Conservation (phyloP, 2,113 vertebrate species). For the Ifrita kowaldi region DNA sequence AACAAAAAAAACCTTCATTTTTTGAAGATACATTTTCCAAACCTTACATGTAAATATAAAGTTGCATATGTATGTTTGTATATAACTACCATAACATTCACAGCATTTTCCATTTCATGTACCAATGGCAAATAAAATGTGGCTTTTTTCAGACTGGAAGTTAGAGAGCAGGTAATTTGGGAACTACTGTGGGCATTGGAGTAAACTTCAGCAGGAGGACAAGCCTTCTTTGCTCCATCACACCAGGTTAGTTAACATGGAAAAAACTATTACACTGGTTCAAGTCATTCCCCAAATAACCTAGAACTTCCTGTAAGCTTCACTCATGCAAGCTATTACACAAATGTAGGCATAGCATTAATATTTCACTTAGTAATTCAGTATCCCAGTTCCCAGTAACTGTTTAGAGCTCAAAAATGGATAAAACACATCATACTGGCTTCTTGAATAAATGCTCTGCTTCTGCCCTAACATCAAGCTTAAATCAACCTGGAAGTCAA, state of each 20-base stretch:
- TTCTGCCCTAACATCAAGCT: not conserved
- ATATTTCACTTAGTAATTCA: not conserved
- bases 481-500: not conserved
- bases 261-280: not conserved
- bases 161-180: not conserved
- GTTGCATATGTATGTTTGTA: not conserved
- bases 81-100: not conserved
- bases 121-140: not conserved
- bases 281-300: not conserved
- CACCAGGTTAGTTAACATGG: not conserved
- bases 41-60: not conserved
- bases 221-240: not conserved
- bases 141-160: not conserved
- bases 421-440: not conserved
- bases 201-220: not conserved
- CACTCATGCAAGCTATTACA: not conserved
- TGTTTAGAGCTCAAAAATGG: not conserved
- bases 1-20: not conserved
- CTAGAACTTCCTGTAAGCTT: not conserved
- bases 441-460: not conserved
- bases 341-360: not conserved
- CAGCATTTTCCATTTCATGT: not conserved
- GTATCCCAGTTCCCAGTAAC: not conserved
- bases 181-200: not conserved
- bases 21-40: not conserved